phyloP scores from a whole-genome alignment of 2,888 invertebrate species.

The Philopedon plagiatum region DNA sequence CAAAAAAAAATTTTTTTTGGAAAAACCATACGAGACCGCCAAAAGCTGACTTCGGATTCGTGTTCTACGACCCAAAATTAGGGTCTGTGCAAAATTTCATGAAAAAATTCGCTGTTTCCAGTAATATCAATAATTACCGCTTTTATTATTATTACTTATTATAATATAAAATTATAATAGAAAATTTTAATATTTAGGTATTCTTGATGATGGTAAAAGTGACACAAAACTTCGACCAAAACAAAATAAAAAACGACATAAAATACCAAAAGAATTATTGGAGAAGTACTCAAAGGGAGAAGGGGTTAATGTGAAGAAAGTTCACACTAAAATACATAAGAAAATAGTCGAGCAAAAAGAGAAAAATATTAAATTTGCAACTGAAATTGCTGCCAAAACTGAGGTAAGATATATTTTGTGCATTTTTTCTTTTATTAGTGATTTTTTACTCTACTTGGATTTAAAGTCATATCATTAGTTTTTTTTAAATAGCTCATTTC shows the following conservation, averaged over 20 bases:
- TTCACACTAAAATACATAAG: constrained; percentile 76
- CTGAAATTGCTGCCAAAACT: constrained; percentile 79
- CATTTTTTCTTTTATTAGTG: too few species aligned
- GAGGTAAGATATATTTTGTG: constrained; percentile 71
- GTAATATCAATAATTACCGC: constrained; percentile 47
- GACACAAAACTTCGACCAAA: constrained; percentile 49
- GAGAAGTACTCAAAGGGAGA: constrained; percentile 77
- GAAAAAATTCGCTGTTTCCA: too few species aligned
- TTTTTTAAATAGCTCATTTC: too few species aligned
- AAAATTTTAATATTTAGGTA: constrained; percentile 6
- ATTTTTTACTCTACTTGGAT: too few species aligned
- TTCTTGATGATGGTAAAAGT: constrained; percentile 51
- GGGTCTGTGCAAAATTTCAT: too few species aligned
- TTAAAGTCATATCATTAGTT: too few species aligned
- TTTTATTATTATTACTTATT: background rate
- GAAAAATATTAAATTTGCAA: constrained; percentile 67
- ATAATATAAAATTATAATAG: background rate
- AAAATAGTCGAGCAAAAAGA: constrained; percentile 77
- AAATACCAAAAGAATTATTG: constrained; percentile 71
- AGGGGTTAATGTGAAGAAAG: constrained; percentile 72
- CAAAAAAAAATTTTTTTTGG: too few species aligned
- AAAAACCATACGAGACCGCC: too few species aligned
- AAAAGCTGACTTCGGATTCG: too few species aligned
- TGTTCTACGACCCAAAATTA: too few species aligned
- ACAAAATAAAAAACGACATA: constrained; percentile 72